These are phyloP conservation scores for Drosophila siamana DNA, from an alignment of 2,888 invertebrate genomes.

Conservation along the genomic window DNA sequence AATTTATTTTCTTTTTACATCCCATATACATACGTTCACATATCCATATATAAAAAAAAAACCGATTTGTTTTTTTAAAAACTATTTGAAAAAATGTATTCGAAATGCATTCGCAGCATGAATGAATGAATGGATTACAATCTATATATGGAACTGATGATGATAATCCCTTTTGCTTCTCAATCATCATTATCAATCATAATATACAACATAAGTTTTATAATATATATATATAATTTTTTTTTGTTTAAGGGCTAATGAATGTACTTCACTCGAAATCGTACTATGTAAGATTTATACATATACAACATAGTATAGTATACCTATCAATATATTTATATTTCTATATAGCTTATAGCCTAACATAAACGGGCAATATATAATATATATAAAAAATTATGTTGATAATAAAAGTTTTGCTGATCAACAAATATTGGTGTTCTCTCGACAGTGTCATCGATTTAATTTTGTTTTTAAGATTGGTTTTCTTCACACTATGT, in stretches of 20 bases:
- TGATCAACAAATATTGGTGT: slow-evolving; percentile 43
- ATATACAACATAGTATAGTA: slow-evolving; percentile 44
- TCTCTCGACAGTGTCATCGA: slow-evolving; percentile 1
- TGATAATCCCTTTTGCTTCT: slow-evolving; percentile 28
- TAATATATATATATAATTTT: slow-evolving; percentile 34
- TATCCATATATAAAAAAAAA: slow-evolving; percentile 52
- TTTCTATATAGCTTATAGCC: slow-evolving; percentile 73
- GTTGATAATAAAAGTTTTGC: slow-evolving; percentile 65
- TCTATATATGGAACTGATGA: slow-evolving; percentile 53
- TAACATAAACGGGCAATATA: slow-evolving; percentile 74
- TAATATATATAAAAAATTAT: slow-evolving; percentile 65
- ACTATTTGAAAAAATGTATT: slow-evolving; percentile 67
- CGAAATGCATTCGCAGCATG: slow-evolving; percentile 59
- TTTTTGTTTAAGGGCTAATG: slow-evolving; percentile 68
- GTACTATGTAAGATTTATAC: slow-evolving; percentile 73
- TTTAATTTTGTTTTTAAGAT: slow-evolving; percentile 6
- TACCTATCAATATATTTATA: slow-evolving; percentile 32
- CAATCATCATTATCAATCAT: slow-evolving; percentile 33
- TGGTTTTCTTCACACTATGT: slow-evolving; percentile 17
- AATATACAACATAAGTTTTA: slow-evolving; percentile 53
- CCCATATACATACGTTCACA: slow-evolving; percentile 16
- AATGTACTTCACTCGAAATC: slow-evolving; percentile 78
- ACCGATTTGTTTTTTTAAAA: slow-evolving; percentile 41
- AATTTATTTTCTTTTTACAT: slow-evolving; percentile 33
- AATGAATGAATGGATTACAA: slow-evolving; percentile 46